These are phyloP conservation scores for Agrotis exclamationis DNA, from an alignment of 2,888 invertebrate genomes.

Conservation along the genomic window DNA sequence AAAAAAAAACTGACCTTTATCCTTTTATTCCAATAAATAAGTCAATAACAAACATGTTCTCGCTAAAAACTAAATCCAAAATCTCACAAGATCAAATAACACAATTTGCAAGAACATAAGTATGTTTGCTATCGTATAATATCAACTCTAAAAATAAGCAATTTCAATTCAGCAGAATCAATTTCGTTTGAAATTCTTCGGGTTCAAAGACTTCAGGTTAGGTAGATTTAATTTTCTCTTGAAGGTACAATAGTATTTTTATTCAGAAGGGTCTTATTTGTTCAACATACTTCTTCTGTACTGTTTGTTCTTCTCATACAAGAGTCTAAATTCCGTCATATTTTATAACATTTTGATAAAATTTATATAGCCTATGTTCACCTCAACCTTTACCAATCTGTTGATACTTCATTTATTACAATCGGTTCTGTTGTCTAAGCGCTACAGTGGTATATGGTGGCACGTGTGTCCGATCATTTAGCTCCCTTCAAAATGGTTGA, in stretches of 20 bases:
- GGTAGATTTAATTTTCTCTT: conserved; percentile 1
- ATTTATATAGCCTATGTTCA: no score
- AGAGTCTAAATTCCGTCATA: no score
- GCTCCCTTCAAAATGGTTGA: no score
- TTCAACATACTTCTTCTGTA: not conserved
- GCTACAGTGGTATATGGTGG: no score
- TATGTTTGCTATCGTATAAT: conserved; percentile 1
- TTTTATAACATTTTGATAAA: no score
- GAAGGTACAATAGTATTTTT: conserved; percentile 11
- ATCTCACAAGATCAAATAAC: not conserved
- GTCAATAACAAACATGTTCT: not conserved
- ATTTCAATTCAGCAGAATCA: conserved; percentile 28
- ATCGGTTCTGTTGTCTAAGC: no score
- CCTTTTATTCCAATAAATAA: not conserved
- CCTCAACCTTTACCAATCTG: no score
- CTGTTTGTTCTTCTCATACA: not conserved
- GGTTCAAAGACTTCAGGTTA: conserved; percentile 15
- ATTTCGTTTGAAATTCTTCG: conserved; percentile 27
- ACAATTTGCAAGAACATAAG: not conserved
- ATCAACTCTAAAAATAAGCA: conserved; percentile 21
- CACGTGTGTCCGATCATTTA: no score
- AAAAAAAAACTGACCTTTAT: no score
- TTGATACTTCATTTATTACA: no score
- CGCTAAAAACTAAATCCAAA: conserved; percentile 3
- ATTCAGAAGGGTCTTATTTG: conserved; percentile 4